Evolutionary conservation across 2,113 vertebrate genomes (phyloP), one percentile per base, ranked within the genome.

Genomic region (Menura novaehollandiae): DNA sequence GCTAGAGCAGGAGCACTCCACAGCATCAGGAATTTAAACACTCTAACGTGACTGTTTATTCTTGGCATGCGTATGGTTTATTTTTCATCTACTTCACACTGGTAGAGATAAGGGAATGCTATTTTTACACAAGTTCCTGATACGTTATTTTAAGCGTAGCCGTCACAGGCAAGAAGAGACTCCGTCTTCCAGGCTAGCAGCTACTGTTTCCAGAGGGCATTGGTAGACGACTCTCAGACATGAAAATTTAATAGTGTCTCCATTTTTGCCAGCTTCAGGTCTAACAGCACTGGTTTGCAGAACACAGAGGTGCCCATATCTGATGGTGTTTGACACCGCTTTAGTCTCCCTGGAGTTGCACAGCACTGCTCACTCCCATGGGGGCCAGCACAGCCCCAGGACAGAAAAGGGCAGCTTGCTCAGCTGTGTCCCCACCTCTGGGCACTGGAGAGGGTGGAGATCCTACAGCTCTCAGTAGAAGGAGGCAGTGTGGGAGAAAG

Each of bases 71-170:
- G 58, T 58, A 51, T 14, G 2, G 85, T 71, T 95, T 77, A 86
- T 85, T 96, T 95, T 95, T 93, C 85, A 74, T 71, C 85, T 80
- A 68, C 95, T 95, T 95, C 79, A 91, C 78, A 59, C 76, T 52
- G 60, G n/a, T 33, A 68, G 52, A 94, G 93, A 97, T 96, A 96
- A 95, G 89, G 44, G 35, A 93, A 85, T 7, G 72, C 93, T 88
- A 96, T 96, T 96, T 94, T 91, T 83, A 80, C n/a, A 27, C 63
- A 66, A 85, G 91, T 47, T 91, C 90, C 51, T 22, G 58, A 83
- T 69, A 68, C 0, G 82, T 85, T 96, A 96, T 95, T 96, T 96
- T 92, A 89, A 89, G 84, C 2, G 0, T 2, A 73, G 74, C 69
- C 2, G 0, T 71, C 79, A 86, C 35, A 17, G 4, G 1, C 85